A percentile compares a stretch with the other conserved stretches of the same genome.
phyloP scores from a whole-genome alignment of 35 echinoderm and acorn worm genomes.

The Apostichopus parvimensis region DNA sequence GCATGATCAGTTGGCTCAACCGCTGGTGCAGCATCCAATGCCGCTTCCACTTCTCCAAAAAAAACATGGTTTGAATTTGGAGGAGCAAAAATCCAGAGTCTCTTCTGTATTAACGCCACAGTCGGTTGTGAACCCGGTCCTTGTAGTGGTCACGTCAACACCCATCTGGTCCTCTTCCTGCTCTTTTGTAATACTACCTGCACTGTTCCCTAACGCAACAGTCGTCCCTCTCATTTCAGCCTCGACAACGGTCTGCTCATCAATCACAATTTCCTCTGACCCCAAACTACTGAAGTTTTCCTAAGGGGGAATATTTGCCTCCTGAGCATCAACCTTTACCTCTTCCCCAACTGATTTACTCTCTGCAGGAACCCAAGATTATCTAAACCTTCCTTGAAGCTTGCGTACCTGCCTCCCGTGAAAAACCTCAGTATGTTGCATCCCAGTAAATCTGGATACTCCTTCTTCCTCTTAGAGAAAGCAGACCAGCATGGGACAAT shows the following conservation, averaged over 20 bases:
- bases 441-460: conserved; percentile 30
- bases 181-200: too few relatives aligned
- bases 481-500: neutral
- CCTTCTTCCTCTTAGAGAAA: neutral
- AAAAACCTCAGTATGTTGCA: conserved; percentile 11
- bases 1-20: neutral
- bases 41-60: neutral
- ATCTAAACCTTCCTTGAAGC: neutral
- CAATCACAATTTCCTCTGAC: too few relatives aligned
- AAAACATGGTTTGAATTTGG: neutral
- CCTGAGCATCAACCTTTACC: neutral
- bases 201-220: too few relatives aligned
- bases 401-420: neutral
- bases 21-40: neutral
- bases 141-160: too few relatives aligned
- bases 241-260: too few relatives aligned
- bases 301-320: neutral
- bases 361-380: neutral
- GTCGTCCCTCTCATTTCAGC: too few relatives aligned
- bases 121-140: too few relatives aligned
- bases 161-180: too few relatives aligned
- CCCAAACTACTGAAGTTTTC: too few relatives aligned
- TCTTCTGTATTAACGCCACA: too few relatives aligned
- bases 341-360: neutral
- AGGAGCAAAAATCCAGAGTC: too few relatives aligned